These are phyloP conservation scores for Coendou prehensilis DNA, from an alignment of 2,797 vertebrate genomes.

Conservation along the genomic window DNA sequence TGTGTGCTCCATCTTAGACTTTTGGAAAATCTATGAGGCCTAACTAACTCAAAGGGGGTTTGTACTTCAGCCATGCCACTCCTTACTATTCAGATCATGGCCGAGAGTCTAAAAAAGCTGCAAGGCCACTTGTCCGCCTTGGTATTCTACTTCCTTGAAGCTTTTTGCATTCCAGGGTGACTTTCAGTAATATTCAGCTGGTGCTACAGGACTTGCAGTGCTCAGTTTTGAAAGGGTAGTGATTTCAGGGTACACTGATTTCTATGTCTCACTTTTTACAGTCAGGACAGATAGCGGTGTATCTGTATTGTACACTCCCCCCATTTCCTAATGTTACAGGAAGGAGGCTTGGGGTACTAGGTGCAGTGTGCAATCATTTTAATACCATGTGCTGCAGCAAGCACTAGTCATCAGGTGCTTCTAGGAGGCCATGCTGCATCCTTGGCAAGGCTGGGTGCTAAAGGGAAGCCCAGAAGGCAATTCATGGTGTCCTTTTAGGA, in stretches of 20 bases:
- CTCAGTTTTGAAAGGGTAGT: conserved; percentile 12
- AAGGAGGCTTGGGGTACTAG: not conserved
- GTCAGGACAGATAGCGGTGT: not conserved
- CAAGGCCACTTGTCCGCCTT: not conserved
- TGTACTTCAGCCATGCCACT: not conserved
- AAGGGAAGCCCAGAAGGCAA: not conserved
- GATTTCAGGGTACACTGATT: conserved; percentile 23
- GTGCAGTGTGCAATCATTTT: not conserved
- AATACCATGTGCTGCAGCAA: not conserved
- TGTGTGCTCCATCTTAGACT: not conserved
- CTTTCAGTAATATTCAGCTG: conserved; percentile 10
- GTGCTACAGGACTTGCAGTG: not conserved
- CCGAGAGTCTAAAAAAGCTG: not conserved
- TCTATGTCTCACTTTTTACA: conserved; percentile 58
- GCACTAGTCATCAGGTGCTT: not conserved
- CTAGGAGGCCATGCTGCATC: not conserved
- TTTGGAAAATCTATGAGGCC: conserved; percentile 1
- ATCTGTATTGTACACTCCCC: not conserved
- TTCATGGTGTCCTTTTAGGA: not conserved
- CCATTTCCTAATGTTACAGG: not conserved
- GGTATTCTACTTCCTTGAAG: not conserved
- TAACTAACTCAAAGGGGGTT: not conserved
- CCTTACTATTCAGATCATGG: not conserved
- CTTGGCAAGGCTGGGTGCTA: not conserved
- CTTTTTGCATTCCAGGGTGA: not conserved